A percentile compares a stretch with the other conserved stretches of the same genome.
These are phyloP conservation scores for Manis javanica DNA, from an alignment of 2,797 vertebrate species.

Conservation along the genomic window DNA sequence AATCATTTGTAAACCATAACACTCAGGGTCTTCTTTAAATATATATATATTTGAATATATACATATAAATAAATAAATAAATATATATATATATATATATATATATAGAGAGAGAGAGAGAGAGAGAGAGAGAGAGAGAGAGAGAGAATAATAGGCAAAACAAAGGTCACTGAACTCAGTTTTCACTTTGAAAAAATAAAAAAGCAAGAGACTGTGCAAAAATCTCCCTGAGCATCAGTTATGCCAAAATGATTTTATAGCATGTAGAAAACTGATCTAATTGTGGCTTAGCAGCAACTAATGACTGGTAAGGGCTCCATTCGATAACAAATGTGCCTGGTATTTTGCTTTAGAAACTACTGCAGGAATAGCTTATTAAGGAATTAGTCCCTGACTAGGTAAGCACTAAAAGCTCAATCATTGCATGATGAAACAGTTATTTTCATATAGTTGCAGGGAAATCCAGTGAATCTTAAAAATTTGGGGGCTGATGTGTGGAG, in stretches of 20 bases:
- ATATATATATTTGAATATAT: neutral
- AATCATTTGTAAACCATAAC: neutral
- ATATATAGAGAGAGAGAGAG: too few relatives aligned
- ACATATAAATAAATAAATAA: too few relatives aligned
- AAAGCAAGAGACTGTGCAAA: slow-evolving; percentile 31
- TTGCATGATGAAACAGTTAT: slow-evolving; percentile 51
- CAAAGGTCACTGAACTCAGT: neutral
- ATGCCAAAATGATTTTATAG: slow-evolving; percentile 47
- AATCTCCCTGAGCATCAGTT: slow-evolving; percentile 33
- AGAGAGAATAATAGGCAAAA: neutral
- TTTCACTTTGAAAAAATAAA: slow-evolving; percentile 48
- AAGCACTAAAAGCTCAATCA: slow-evolving; percentile 51
- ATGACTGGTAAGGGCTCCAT: slow-evolving; percentile 37
- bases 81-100: neutral
- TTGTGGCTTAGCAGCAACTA: slow-evolving; percentile 48
- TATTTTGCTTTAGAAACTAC: slow-evolving; percentile 52
- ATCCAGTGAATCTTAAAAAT: slow-evolving; percentile 35
- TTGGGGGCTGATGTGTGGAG: neutral
- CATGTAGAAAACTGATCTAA: slow-evolving; percentile 56
- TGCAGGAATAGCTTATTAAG: slow-evolving; percentile 21
- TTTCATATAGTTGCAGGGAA: slow-evolving; percentile 51
- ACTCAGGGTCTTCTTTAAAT: neutral
- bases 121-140: too few relatives aligned
- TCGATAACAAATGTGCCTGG: neutral
- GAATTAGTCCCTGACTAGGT: slow-evolving; percentile 46